phyloP scores from a whole-genome alignment of 2,888 invertebrate species.

The Brenthis ino region DNA sequence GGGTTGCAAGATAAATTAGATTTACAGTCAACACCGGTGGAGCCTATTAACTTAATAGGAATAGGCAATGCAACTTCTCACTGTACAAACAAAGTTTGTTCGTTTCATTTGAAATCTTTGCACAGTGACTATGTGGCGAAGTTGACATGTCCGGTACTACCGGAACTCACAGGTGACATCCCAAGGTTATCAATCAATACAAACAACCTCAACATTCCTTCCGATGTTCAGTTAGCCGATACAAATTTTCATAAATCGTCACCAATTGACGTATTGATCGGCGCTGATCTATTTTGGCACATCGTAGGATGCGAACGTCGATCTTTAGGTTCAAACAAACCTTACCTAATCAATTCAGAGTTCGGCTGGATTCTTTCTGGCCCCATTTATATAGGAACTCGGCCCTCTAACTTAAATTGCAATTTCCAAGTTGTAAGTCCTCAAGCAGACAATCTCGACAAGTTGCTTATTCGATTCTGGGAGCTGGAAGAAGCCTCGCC shows the following conservation, averaged over 20 bases:
- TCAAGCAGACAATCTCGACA: too few relatives aligned
- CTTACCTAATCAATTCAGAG: too few relatives aligned
- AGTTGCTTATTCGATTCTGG: too few relatives aligned
- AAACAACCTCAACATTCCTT: constrained; percentile 6
- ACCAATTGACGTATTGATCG: too few relatives aligned
- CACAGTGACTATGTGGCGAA: constrained; percentile 8
- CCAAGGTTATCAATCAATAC: constrained; percentile 13
- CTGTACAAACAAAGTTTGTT: constrained; percentile 13
- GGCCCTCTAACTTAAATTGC: too few relatives aligned
- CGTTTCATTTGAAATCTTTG: constrained; percentile 16
- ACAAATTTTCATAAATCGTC: constrained; percentile 7
- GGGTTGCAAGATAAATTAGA: constrained; percentile 15
- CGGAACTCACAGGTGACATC: constrained; percentile 27
- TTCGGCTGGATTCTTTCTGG: too few relatives aligned
- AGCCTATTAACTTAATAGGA: constrained; percentile 19
- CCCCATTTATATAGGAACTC: too few relatives aligned
- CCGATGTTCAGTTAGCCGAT: constrained; percentile 18
- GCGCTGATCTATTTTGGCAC: too few relatives aligned
- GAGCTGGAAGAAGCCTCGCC: too few relatives aligned
- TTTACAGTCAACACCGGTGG: constrained; percentile 11
- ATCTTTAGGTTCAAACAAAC: too few relatives aligned
- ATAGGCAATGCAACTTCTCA: constrained; percentile 22
- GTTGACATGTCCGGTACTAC: constrained; percentile 24
- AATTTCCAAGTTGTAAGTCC: too few relatives aligned
- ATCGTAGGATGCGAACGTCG: too few relatives aligned